Evolutionary conservation across 2,888 invertebrate species (phyloP).

Genomic region (Cephus rjabovi): DNA sequence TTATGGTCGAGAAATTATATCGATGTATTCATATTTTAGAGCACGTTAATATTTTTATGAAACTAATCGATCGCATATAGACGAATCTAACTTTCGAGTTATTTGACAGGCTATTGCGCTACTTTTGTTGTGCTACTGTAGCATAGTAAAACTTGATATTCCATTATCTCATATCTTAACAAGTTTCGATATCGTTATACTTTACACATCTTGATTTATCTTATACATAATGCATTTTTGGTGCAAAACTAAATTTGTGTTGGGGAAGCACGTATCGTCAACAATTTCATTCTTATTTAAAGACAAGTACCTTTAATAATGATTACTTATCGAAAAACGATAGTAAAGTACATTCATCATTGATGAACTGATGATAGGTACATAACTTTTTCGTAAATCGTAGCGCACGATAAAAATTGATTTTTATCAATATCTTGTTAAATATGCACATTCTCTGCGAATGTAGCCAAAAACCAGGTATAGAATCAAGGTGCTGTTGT

Average conservation of each 20-base stretch:
- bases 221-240: slow-evolving; percentile 20
- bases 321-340: slow-evolving; percentile 3
- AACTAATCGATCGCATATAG: not conserved
- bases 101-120: slow-evolving; percentile 13
- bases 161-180: slow-evolving; percentile 21
- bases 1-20: not conserved
- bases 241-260: slow-evolving; percentile 40
- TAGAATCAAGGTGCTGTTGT: not conserved
- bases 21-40: not conserved
- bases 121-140: slow-evolving; percentile 11
- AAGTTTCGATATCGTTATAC: slow-evolving; percentile 20
- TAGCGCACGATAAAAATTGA: not conserved
- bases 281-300: slow-evolving; percentile 25
- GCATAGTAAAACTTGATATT: not conserved
- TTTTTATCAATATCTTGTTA: not conserved
- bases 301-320: slow-evolving; percentile 6
- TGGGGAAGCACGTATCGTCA: slow-evolving; percentile 53
- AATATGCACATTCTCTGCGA: not conserved
- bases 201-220: slow-evolving; percentile 18
- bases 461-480: not conserved
- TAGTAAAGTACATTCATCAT: not conserved
- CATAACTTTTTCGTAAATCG: not conserved
- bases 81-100: not conserved
- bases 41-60: not conserved
- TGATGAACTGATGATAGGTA: not conserved